A percentile compares a stretch with the other conserved stretches of the same genome.
These are phyloP conservation scores for Pelobates cultripes DNA, from an alignment of 2,797 vertebrate genomes.

Conservation along the genomic window DNA sequence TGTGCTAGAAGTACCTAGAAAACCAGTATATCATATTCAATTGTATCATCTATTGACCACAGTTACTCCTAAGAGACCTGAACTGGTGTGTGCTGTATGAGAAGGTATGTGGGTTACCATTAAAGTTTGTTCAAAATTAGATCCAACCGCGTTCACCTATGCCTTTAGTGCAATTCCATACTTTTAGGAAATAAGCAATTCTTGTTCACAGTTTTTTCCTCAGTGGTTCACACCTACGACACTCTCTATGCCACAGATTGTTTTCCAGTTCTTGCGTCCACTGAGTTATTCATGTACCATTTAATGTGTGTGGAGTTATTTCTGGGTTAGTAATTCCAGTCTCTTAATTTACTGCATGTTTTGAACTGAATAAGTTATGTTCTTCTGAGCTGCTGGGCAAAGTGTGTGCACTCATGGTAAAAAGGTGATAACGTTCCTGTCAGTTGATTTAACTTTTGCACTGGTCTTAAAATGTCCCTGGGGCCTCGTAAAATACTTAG, in stretches of 20 bases:
- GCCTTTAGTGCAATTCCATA: too few relatives aligned
- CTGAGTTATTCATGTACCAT: constrained; percentile 12
- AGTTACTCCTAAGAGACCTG: too few relatives aligned
- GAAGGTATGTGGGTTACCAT: too few relatives aligned
- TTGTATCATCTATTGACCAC: too few relatives aligned
- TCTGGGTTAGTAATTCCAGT: constrained; percentile 12
- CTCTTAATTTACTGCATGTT: constrained; percentile 5
- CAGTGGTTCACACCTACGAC: not conserved
- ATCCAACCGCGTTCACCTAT: too few relatives aligned
- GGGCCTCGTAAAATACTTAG: constrained; percentile 44
- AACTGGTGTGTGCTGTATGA: too few relatives aligned
- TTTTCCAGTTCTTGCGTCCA: too few relatives aligned
- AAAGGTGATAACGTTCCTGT: constrained; percentile 45
- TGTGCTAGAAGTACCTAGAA: too few relatives aligned
- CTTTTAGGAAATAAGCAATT: too few relatives aligned
- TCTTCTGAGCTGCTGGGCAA: constrained; percentile 1
- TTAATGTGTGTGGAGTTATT: not conserved
- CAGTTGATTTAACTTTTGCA: constrained; percentile 54
- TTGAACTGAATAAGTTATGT: not conserved
- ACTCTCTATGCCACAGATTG: too few relatives aligned
- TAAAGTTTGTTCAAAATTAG: too few relatives aligned
- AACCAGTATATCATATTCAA: too few relatives aligned
- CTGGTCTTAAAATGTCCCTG: constrained; percentile 27
- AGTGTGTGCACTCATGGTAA: not conserved
- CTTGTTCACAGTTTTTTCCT: not conserved